Evolutionary conservation across 2,888 invertebrate genomes (phyloP).

Genomic region (Eurytoma californica): DNA sequence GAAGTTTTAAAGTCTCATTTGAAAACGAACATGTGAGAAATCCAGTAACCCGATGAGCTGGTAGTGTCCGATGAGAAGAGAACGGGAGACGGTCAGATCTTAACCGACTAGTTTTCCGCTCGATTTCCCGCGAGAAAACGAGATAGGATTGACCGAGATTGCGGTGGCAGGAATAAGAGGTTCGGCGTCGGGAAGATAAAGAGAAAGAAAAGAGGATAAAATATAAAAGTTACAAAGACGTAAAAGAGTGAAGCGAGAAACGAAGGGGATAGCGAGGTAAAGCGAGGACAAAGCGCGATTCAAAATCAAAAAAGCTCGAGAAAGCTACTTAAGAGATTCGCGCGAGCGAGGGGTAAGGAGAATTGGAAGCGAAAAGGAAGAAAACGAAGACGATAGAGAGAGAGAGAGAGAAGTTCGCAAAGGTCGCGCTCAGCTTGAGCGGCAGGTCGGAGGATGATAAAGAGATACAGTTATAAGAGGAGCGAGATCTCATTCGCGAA

Average conservation of each 20-base stretch:
- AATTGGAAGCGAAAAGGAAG: background rate
- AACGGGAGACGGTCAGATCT: slow-evolving; percentile 60
- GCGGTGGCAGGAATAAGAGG: slow-evolving; percentile 59
- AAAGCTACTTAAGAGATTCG: slow-evolving; percentile 63
- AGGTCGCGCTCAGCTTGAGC: slow-evolving; percentile 15
- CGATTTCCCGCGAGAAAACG: slow-evolving; percentile 70
- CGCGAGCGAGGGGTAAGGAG: background rate
- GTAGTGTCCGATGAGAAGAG: slow-evolving; percentile 42
- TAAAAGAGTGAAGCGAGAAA: slow-evolving; percentile 26
- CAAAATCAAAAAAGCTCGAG: slow-evolving; percentile 64
- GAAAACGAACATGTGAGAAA: slow-evolving; percentile 43
- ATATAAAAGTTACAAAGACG: slow-evolving; percentile 15
- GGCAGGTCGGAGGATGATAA: slow-evolving; percentile 28
- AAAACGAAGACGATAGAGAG: slow-evolving; percentile 33
- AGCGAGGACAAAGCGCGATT: slow-evolving; percentile 40
- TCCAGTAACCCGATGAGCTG: slow-evolving; percentile 42
- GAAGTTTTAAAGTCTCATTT: slow-evolving; percentile 5
- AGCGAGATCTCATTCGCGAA: slow-evolving; percentile 52
- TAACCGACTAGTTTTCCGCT: slow-evolving; percentile 71
- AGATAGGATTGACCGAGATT: slow-evolving; percentile 70
- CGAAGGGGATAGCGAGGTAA: slow-evolving; percentile 30
- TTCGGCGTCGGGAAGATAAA: slow-evolving; percentile 34
- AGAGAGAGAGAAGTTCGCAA: slow-evolving; percentile 8
- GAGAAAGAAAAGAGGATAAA: slow-evolving; percentile 7
- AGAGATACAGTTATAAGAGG: slow-evolving; percentile 42